A percentile compares a stretch with the other conserved stretches of the same genome.
These are phyloP conservation scores for Tachuris rubrigastra DNA, from an alignment of 2,113 vertebrate species.

Conservation along the genomic window DNA sequence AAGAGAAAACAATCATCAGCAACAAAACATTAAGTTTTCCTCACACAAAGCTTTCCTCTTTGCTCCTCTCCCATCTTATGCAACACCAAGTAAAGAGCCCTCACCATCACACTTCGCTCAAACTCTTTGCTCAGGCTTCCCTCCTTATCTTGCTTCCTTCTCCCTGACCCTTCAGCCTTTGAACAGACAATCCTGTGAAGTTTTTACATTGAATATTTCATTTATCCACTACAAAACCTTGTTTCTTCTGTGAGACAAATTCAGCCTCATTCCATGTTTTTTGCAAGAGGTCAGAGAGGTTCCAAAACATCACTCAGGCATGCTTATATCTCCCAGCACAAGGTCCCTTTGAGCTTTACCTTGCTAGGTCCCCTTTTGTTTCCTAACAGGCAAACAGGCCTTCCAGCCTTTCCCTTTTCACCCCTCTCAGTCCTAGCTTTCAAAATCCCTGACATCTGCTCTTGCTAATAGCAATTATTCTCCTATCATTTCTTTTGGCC, in stretches of 20 bases:
- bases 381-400: not conserved
- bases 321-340: not conserved
- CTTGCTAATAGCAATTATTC: constrained; percentile 10
- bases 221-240: not conserved
- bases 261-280: not conserved
- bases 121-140: not conserved
- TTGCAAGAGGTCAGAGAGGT: not conserved
- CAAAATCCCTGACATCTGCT: not conserved
- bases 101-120: not conserved
- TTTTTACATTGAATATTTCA: not conserved
- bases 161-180: not conserved
- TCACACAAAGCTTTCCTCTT: not conserved
- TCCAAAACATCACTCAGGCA: not conserved
- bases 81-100: not conserved
- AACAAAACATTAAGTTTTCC: not conserved
- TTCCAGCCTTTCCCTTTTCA: constrained; percentile 4
- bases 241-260: not conserved
- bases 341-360: not conserved
- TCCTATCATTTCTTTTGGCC: not conserved
- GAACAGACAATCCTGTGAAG: not conserved
- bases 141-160: not conserved
- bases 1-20: not conserved
- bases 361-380: not conserved
- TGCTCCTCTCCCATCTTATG: not conserved
- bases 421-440: not conserved